Base-by-base conservation (phyloP, 1,140 invertebrate species). In the Drosophila elegans region DNA sequence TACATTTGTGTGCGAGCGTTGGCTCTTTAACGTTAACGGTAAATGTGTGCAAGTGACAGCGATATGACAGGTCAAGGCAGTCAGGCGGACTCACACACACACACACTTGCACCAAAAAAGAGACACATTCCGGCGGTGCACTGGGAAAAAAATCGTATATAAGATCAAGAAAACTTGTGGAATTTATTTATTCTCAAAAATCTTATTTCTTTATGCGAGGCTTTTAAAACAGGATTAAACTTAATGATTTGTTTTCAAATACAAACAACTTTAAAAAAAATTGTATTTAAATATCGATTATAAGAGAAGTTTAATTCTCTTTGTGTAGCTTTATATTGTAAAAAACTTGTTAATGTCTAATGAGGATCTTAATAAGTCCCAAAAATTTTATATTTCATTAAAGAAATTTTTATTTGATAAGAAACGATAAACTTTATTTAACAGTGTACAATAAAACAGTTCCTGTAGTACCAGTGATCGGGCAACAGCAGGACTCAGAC, bases 31-130 rank as follows among this genome's bases (percentile, higher is more conserved):
- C 79, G 74, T 88, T 82, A 86, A 82, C 83, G 74, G 61, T 79
- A 82, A 88, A 82, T 75, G 82, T 82, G 83, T 88, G 79, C 75
- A 73, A 86, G 75, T 86, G 83, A 86, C 83, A 88, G 83, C 83
- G 74, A 85, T 85, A 78, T 86, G 81, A 85, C 82, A 85, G 60
- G 80, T 74, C 80, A 83, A 84, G 74, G 67, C 59, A 72, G 64
- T 71, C 67, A 57, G 25, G 64, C 51, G 52, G 38, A 51, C 13
- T 21, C 16, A 21, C 16, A 21, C 29, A 32, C 39, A 45, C 36
- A 71, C 62, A 48, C 13, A 54, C 13, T n/a, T 38, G 6, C 36
- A 34, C 32, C 32, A 38, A 34, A 55, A 29, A 32, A 36, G 21
- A 38, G 36, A 5, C 13, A 59, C 32, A 59, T 16, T 49, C 27